Conservation (phyloP, 2,888 invertebrate genomes). For the Sinohyriopsis cumingii region DNA sequence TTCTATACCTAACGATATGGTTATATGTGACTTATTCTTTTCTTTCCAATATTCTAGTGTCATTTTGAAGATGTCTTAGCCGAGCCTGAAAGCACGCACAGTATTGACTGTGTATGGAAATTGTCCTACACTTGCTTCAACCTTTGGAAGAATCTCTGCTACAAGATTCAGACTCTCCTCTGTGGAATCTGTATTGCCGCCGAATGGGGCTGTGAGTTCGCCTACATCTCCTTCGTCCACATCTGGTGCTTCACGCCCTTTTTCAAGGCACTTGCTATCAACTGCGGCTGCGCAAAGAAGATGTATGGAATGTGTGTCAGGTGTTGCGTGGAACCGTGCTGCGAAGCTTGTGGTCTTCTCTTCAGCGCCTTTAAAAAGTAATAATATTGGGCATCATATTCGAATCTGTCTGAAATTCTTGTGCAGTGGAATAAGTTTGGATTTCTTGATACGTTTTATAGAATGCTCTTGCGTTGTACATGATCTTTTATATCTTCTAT, state of each 20-base stretch:
- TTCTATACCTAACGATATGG: too few relatives aligned
- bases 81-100: constrained; percentile 61
- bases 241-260: constrained; percentile 84
- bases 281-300: constrained; percentile 50
- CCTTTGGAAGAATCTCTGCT: constrained; percentile 80
- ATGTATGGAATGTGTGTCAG: constrained; percentile 30
- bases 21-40: too few relatives aligned
- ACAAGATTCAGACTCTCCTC: constrained; percentile 80
- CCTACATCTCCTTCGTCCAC: constrained; percentile 76
- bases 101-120: constrained; percentile 82
- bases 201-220: constrained; percentile 72
- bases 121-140: constrained; percentile 78
- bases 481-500: too few relatives aligned
- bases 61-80: constrained; percentile 47
- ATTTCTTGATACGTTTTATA: too few relatives aligned
- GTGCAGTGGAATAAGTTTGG: too few relatives aligned
- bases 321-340: constrained; percentile 37
- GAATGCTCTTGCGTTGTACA: too few relatives aligned
- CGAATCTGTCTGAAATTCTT: too few relatives aligned
- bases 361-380: constrained; percentile 34
- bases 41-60: constrained; percentile 20
- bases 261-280: constrained; percentile 79
- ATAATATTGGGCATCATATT: not conserved
- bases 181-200: constrained; percentile 81
- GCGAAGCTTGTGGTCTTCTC: constrained; percentile 31